Evolutionary conservation across 1,140 invertebrate species (phyloP).

Genomic region (Solenopsis fugax): DNA sequence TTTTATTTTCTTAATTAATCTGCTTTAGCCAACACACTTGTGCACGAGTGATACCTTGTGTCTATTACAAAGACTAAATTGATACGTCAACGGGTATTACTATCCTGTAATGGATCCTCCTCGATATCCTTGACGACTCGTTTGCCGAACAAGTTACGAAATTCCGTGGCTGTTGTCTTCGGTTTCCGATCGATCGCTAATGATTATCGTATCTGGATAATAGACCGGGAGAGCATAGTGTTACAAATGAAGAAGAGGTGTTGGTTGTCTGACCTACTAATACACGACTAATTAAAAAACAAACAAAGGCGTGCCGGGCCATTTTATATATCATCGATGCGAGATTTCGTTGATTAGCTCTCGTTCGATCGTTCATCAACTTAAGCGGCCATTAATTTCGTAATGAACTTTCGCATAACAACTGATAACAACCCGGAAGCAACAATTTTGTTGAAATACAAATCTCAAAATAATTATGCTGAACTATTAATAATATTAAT

Average conservation of each 20-base stretch:
- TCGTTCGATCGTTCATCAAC: slow-evolving; percentile 1
- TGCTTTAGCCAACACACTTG: neutral
- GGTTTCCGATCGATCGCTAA: slow-evolving; percentile 32
- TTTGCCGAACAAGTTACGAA: slow-evolving; percentile 26
- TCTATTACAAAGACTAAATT: neutral
- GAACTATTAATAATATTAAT: no score
- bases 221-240: slow-evolving; percentile 13
- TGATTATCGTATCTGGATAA: slow-evolving; percentile 26
- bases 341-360: slow-evolving; percentile 55
- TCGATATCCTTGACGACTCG: slow-evolving; percentile 27
- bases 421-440: neutral
- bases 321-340: slow-evolving; percentile 30
- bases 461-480: no score
- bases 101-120: slow-evolving; percentile 1
- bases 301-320: slow-evolving; percentile 53
- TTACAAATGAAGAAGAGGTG: slow-evolving; percentile 13
- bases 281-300: slow-evolving; percentile 63
- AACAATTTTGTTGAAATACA: no score
- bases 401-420: slow-evolving; percentile 20
- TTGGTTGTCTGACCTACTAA: slow-evolving; percentile 44
- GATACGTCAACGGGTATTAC: neutral
- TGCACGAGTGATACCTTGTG: neutral
- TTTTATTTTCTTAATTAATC: neutral
- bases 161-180: neutral
- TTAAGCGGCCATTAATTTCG: neutral